A percentile compares a stretch with the other conserved stretches of the same genome.
Evolutionary conservation across 2,797 vertebrate genomes (phyloP).

Genomic region (Bucorvus abyssinicus): DNA sequence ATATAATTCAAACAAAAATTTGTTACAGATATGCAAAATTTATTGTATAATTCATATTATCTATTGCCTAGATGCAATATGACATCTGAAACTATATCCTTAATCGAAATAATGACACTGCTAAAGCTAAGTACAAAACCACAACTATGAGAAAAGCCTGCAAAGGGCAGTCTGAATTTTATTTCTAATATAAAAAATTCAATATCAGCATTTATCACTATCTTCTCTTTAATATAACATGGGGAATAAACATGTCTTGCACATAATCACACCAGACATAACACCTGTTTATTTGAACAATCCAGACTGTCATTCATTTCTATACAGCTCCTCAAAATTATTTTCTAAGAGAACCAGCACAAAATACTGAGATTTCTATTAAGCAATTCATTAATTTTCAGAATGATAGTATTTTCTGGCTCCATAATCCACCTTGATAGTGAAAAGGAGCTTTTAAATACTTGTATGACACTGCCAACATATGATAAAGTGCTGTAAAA

Average conservation of each 20-base stretch:
- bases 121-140: not conserved
- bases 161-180: not conserved
- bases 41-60: not conserved
- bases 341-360: not conserved
- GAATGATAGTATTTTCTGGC: not conserved
- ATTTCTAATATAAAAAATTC: not conserved
- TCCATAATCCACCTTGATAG: not conserved
- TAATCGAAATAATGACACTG: not conserved
- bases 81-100: not conserved
- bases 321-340: not conserved
- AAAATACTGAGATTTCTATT: not conserved
- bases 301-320: not conserved
- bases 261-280: not conserved
- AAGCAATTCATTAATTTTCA: not conserved
- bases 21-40: not conserved
- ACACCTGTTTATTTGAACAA: not conserved
- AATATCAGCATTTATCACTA: not conserved
- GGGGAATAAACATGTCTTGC: not conserved
- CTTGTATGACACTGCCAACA: not conserved
- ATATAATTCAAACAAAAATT: not conserved
- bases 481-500: not conserved
- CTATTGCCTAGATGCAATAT: not conserved
- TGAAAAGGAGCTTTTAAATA: not conserved
- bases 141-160: not conserved
- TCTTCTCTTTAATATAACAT: not conserved